phyloP scores from a whole-genome alignment of 2,113 vertebrate genomes.

The Aphyosemion australe region DNA sequence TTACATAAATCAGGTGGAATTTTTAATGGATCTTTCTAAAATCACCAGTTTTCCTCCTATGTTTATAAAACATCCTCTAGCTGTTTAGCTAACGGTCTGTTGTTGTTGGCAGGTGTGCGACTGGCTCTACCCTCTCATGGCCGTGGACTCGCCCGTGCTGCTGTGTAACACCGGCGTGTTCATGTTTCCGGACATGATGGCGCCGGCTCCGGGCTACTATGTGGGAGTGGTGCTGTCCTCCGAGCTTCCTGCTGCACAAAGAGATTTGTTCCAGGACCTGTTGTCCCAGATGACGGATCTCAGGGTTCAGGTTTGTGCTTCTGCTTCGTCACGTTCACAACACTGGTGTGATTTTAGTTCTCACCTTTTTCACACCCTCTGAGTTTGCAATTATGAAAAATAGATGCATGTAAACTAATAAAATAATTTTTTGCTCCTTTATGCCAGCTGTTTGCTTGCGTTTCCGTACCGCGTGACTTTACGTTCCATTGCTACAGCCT shows the following conservation, averaged over 20 bases:
- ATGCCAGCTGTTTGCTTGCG: too few relatives aligned
- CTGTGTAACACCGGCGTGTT: constrained; percentile 92
- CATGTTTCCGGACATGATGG: constrained; percentile 96
- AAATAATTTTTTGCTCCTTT: too few relatives aligned
- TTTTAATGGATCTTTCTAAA: too few relatives aligned
- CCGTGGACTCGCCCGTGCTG: constrained; percentile 87
- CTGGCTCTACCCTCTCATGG: constrained; percentile 95
- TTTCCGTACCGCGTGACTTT: too few relatives aligned
- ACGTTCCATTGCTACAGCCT: too few relatives aligned
- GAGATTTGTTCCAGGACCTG: constrained; percentile 88
- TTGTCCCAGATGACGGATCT: constrained; percentile 94
- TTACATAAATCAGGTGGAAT: too few relatives aligned
- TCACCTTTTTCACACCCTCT: too few relatives aligned
- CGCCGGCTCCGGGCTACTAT: constrained; percentile 86
- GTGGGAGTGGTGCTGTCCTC: constrained; percentile 95
- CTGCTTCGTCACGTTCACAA: too few relatives aligned
- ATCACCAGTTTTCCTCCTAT: too few relatives aligned
- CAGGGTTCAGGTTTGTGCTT: constrained; percentile 87
- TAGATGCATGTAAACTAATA: too few relatives aligned
- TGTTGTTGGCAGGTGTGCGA: constrained; percentile 88
- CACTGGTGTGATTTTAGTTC: neutral
- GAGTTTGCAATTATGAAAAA: too few relatives aligned
- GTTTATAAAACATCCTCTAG: neutral
- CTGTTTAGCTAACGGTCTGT: neutral
- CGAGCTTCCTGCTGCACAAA: constrained; percentile 85